Evolutionary conservation across 2,888 invertebrate species (phyloP), one percentile per base, ranked within the genome.

Genomic region (Hedya salicella): DNA sequence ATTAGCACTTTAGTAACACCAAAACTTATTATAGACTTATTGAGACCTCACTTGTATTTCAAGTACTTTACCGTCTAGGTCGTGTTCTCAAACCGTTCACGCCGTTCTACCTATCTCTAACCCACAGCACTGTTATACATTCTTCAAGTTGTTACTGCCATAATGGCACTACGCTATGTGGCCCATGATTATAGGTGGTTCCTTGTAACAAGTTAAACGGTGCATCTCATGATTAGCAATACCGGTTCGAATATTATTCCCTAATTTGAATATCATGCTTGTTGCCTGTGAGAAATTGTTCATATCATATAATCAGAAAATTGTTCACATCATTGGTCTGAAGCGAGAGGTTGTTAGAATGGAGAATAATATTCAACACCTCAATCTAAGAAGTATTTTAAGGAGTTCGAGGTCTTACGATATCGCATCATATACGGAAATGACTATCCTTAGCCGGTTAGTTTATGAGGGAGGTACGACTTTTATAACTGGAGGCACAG

Each of bases 141-240:
- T 56, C 63, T 63, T 57, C 4, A 21, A 57, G 50, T 50, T 36
- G 57, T 50, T 57, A 36, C 36, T 66, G 36, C 52, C 52, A 44
- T 60, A 60, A 68, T 64, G 52, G 19, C 65, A 64, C 52, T 53
- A 25, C 59, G 67, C 68, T 69, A 71, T 69, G 67, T 59, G 64
- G 66, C 56, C 64, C 68, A 71, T 70, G 65, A 71, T 69, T 72
- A 70, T 72, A 69, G 68, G 70, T 68, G 71, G 69, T 70, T 70
- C 56, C 67, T 54, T 62, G 42, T 54, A 59, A 54, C 62, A 53
- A 63, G 66, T 49, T 62, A 63, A 62, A 44, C 61, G 61, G 61
- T 59, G 67, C 59, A 49, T 68, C 61, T 54, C 30, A 61, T 68
- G 56, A 68, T 68, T 70, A 69, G 63, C 62, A 68, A 64, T 57